Conservation (phyloP, 2,113 vertebrate genomes). For the Arizona elegans region DNA sequence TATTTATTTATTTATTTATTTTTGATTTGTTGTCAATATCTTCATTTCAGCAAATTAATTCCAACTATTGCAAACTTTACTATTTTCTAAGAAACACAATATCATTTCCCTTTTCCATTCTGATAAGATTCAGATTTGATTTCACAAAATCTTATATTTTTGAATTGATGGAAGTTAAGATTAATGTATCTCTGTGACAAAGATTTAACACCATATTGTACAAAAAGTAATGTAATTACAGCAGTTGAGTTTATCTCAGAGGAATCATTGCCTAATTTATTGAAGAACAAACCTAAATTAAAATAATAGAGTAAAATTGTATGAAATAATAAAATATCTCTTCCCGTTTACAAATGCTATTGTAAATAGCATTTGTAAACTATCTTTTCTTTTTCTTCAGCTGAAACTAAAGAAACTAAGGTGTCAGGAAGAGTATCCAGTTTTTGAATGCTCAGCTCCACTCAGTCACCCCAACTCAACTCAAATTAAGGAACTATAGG, state of each 20-base stretch:
- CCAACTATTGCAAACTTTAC: slow-evolving; percentile 41
- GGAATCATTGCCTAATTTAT: background rate
- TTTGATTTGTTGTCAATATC: slow-evolving; percentile 43
- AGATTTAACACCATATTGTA: slow-evolving; percentile 26
- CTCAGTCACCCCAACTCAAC: background rate
- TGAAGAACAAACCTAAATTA: slow-evolving; percentile 44
- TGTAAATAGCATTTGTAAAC: background rate
- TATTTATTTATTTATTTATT: background rate
- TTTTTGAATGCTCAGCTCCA: background rate
- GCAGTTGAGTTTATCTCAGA: background rate
- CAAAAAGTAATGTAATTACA: background rate
- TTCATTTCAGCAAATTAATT: slow-evolving; percentile 30
- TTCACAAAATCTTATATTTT: slow-evolving; percentile 11
- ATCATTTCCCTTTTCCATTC: background rate
- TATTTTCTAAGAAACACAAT: background rate
- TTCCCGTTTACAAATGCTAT: slow-evolving; percentile 27
- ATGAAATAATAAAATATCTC: slow-evolving; percentile 40
- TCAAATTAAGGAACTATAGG: background rate
- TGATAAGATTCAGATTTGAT: background rate
- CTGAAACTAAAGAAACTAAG: slow-evolving; percentile 54
- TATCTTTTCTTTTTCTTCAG: slow-evolving; percentile 52
- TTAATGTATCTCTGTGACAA: background rate
- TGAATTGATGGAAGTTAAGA: background rate
- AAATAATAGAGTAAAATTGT: slow-evolving; percentile 23
- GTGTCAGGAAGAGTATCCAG: background rate